Percentiles rank a stretch among this genome's conserved stretches.
Evolutionary conservation across 2,113 vertebrate genomes (phyloP).

Genomic region (Apus apus): DNA sequence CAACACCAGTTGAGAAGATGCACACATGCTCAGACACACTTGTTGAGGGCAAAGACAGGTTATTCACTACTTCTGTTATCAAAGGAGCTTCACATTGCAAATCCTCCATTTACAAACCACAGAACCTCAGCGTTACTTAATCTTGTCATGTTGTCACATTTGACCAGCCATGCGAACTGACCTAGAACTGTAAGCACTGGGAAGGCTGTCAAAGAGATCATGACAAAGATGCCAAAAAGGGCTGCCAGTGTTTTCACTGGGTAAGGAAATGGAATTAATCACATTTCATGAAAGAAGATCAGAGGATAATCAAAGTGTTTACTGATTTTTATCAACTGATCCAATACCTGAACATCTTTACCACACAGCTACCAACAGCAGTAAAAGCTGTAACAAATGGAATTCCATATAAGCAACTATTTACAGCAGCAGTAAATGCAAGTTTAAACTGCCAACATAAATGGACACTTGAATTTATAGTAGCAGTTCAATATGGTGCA

Average conservation of each 20-base stretch:
- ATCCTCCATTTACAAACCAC: conserved; percentile 62
- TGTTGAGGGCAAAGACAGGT: conserved; percentile 44
- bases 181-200: conserved; percentile 36
- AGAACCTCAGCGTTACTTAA: conserved; percentile 61
- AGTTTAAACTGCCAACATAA: conserved; percentile 20
- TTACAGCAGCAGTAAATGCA: conserved; percentile 10
- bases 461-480: conserved; percentile 44
- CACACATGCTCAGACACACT: neutral
- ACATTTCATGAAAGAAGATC: neutral
- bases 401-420: conserved; percentile 1
- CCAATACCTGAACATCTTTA: neutral
- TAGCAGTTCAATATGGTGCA: conserved; percentile 21
- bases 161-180: conserved; percentile 65
- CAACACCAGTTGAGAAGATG: neutral
- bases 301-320: neutral
- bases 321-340: conserved; percentile 18
- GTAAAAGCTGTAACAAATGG: neutral
- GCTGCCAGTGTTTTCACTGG: conserved; percentile 18
- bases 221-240: conserved; percentile 40
- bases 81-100: conserved; percentile 54
- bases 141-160: conserved; percentile 67
- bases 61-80: conserved; percentile 57
- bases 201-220: conserved; percentile 52
- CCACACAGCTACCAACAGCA: neutral
- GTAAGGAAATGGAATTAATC: conserved; percentile 34